phyloP scores from a whole-genome alignment of 2,113 vertebrate genomes.

The Melanocharis versteri region DNA sequence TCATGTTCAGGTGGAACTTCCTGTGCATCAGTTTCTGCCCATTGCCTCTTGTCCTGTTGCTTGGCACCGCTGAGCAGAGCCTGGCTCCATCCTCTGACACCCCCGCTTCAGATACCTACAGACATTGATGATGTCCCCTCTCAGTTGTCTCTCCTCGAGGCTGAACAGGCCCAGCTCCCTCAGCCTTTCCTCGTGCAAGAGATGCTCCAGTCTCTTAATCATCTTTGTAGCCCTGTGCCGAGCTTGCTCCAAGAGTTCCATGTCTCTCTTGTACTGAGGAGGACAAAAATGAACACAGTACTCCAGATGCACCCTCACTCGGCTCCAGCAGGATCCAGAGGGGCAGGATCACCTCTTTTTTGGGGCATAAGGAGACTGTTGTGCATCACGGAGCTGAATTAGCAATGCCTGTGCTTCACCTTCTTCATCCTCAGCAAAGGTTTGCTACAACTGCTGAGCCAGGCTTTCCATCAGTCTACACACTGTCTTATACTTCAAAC shows the following conservation, averaged over 20 bases:
- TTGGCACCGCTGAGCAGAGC: rapidly evolving
- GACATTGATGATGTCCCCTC: background rate
- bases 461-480: background rate
- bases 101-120: rapidly evolving
- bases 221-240: background rate
- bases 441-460: background rate
- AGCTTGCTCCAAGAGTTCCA: background rate
- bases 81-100: too few species aligned
- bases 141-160: rapidly evolving
- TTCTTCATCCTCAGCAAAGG: background rate
- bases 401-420: background rate
- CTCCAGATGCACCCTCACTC: background rate
- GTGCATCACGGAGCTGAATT: background rate
- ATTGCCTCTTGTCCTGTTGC: background rate
- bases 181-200: background rate
- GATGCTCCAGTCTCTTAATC: background rate
- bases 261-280: background rate
- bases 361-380: background rate
- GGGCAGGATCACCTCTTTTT: background rate
- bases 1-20: background rate
- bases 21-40: background rate
- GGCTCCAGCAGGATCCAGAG: rapidly evolving
- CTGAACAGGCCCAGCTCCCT: background rate
- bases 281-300: background rate
- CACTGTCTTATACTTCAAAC: background rate